These are phyloP conservation scores for Odocoileus virginianus DNA, from an alignment of 2,113 vertebrate species.

Conservation along the genomic window DNA sequence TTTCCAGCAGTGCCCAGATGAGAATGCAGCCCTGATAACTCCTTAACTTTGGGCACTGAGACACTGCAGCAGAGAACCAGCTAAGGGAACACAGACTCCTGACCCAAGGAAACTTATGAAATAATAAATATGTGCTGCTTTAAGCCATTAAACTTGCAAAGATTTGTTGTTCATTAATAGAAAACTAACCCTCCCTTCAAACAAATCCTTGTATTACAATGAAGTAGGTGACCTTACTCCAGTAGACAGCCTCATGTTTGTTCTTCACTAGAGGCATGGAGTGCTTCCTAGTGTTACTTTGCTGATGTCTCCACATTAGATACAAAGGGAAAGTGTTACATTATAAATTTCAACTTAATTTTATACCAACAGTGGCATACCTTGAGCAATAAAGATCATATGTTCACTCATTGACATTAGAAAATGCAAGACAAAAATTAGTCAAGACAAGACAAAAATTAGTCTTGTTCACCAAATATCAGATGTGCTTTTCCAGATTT, in stretches of 20 bases:
- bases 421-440: background rate
- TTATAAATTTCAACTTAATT: background rate
- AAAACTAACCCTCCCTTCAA: background rate
- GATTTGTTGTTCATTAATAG: background rate
- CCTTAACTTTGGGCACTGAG: background rate
- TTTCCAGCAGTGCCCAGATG: background rate
- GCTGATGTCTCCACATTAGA: background rate
- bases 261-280: background rate
- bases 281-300: background rate
- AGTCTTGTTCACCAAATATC: background rate
- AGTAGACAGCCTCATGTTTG: background rate
- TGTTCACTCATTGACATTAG: background rate
- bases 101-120: background rate
- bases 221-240: background rate
- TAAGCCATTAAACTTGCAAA: background rate
- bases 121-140: background rate
- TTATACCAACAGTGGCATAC: background rate
- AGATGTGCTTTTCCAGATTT: background rate
- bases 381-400: background rate
- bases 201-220: background rate
- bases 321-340: background rate
- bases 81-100: background rate
- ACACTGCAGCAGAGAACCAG: background rate
- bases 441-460: background rate
- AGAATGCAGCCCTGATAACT: background rate